Conservation (phyloP, 1,140 invertebrate species). For the Drosophila eugracilis region DNA sequence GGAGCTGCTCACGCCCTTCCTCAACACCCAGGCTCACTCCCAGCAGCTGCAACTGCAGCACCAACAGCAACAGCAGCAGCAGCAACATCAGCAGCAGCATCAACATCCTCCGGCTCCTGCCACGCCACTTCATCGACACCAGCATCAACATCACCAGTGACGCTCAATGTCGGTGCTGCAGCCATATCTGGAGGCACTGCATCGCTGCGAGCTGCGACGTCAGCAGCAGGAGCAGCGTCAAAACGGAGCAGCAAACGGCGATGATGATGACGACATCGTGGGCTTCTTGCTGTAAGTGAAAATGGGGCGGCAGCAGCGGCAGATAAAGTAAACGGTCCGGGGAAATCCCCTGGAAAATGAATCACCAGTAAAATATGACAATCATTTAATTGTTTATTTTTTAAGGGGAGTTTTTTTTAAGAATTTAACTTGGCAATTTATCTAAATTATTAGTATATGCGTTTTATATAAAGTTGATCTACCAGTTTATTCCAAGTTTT, state of each 20-base stretch:
- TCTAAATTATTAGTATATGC: too few relatives aligned
- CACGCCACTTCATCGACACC: constrained; percentile 52
- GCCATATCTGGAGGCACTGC: constrained; percentile 74
- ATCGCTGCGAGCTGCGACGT: constrained; percentile 66
- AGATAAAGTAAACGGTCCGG: constrained; percentile 9
- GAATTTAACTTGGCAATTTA: too few relatives aligned
- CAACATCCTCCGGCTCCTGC: constrained; percentile 16
- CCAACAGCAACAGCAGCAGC: constrained; percentile 52
- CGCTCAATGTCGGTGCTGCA: constrained; percentile 78
- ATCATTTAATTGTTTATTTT: too few relatives aligned
- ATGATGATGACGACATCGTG: constrained; percentile 62
- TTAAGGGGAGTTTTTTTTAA: background rate
- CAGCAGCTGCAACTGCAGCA: constrained; percentile 28
- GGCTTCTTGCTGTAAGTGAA: constrained; percentile 56
- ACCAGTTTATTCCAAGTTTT: background rate
- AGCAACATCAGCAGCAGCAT: constrained; percentile 62
- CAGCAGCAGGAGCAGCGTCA: constrained; percentile 38
- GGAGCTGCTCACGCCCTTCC: constrained; percentile 87
- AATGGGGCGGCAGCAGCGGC: constrained; percentile 30
- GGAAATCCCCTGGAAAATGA: constrained; percentile 15
- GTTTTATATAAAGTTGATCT: too few relatives aligned
- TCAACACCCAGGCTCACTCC: constrained; percentile 55
- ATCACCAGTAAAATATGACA: too few relatives aligned
- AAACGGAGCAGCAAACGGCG: constrained; percentile 5
- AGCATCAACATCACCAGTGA: constrained; percentile 75